Evolutionary conservation across 2,888 invertebrate genomes (phyloP), one percentile per base, ranked within the genome.

Genomic region (Hemistola chrysoprasaria): DNA sequence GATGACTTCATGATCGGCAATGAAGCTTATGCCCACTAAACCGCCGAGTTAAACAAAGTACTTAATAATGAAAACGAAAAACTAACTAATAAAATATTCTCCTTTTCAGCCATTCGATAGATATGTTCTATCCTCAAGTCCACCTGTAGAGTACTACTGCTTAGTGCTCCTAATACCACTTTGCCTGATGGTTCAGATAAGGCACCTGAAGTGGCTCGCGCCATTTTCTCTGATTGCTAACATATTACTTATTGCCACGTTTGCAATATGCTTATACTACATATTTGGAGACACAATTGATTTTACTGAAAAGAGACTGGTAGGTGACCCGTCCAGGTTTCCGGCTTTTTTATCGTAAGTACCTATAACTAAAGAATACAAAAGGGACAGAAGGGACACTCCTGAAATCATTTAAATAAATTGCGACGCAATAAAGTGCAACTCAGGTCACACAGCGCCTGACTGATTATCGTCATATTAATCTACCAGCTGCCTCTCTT

Each of bases 181-280:
- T 37, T 76, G 82, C 52, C 25, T 84, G 3, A 63, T 89, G 62
- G 76, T 72, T 6, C 90, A 90, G 50, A 92, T 96, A 56, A 90
- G 95, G 52, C 92, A 95, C 66, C 87, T 98, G 6, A 95, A 94
- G 66, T 93, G 92, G 71, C 79, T 98, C 40, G 96, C 98, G 1
- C 96, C 97, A 0, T 95, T 97, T 68, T 98, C 98, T 0, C 89
- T 95, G 41, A 69, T 95, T 26, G 98, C 98, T 9, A 98, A 98
- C 68, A 39, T 94, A 4, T 91, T 95, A 22, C 94, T 97, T 63
- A 81, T 95, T 0, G 70, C 91, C 1, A 95, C 96, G 0, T 93
- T 98, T 56, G 90, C 84, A 11, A 94, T 98, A 57, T 95, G 96
- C 9, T 90, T 97, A 20, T 95, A 95, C 74, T 97, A 95, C 67